Conservation (phyloP, 2,113 vertebrate genomes). For the Hypomesus transpacificus region DNA sequence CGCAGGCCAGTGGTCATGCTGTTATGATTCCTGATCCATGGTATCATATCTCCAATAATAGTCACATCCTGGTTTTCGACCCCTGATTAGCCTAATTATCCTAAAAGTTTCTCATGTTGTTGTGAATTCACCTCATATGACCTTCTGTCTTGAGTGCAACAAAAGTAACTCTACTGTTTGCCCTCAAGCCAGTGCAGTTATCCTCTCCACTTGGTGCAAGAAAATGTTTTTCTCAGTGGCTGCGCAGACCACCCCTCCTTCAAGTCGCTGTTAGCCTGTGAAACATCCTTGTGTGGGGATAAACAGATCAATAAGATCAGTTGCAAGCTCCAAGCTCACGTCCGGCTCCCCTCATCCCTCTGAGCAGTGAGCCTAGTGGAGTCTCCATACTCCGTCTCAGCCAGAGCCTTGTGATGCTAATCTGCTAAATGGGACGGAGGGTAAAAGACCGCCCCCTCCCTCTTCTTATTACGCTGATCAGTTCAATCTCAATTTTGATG, state of each 20-base stretch:
- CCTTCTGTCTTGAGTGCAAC: neutral
- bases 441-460: conserved; percentile 50
- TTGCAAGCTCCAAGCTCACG: conserved; percentile 57
- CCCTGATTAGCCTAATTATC: neutral
- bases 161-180: neutral
- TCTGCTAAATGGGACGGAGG: conserved; percentile 56
- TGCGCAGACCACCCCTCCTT: conserved; percentile 26
- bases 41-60: neutral
- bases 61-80: neutral
- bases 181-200: neutral
- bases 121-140: neutral
- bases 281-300: conserved; percentile 51
- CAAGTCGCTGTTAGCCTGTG: conserved; percentile 36
- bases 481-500: conserved; percentile 58
- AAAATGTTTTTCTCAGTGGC: conserved; percentile 35
- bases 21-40: conserved; percentile 15
- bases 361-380: conserved; percentile 36
- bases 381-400: conserved; percentile 34
- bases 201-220: conserved; percentile 7
- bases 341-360: conserved; percentile 27
- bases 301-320: conserved; percentile 65
- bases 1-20: conserved; percentile 11
- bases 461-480: conserved; percentile 61
- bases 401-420: conserved; percentile 60
- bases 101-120: too few species aligned